Conservation (phyloP, 2,113 vertebrate species). For the Xenopus borealis region DNA sequence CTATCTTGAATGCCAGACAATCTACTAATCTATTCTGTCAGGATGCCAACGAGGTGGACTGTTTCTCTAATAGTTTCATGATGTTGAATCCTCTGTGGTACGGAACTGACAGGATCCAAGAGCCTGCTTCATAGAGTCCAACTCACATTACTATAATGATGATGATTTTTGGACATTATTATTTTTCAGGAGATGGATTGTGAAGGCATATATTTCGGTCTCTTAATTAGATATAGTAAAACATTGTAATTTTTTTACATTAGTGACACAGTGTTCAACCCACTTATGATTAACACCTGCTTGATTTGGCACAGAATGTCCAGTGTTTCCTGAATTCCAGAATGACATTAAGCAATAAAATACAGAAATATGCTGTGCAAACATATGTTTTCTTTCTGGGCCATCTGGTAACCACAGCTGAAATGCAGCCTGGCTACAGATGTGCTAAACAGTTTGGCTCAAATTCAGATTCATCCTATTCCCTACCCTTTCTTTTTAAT, state of each 20-base stretch:
- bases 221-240: conserved; percentile 47
- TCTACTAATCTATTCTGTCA: conserved; percentile 35
- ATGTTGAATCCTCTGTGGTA: conserved; percentile 20
- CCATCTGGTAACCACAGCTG: conserved; percentile 47
- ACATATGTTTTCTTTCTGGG: conserved; percentile 45
- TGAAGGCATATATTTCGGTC: conserved; percentile 42
- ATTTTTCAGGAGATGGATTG: conserved; percentile 28
- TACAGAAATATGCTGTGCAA: conserved; percentile 47
- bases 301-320: conserved; percentile 46
- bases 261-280: conserved; percentile 45
- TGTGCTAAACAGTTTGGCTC: conserved; percentile 46
- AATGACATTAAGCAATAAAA: conserved; percentile 48
- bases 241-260: conserved; percentile 45
- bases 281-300: conserved; percentile 48
- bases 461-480: conserved; percentile 45
- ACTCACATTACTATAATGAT: conserved; percentile 34
- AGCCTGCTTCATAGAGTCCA: conserved; percentile 13
- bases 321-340: conserved; percentile 44
- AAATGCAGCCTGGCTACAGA: conserved; percentile 46
- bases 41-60: conserved; percentile 26
- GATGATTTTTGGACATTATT: conserved; percentile 40
- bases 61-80: conserved; percentile 19
- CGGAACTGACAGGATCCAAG: conserved; percentile 22
- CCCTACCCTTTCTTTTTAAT: conserved; percentile 39
- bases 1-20: conserved; percentile 13